A percentile compares a stretch with the other conserved stretches of the same genome.
Conservation (phyloP, 2,888 invertebrate species). For the Melanostoma mellinum region DNA sequence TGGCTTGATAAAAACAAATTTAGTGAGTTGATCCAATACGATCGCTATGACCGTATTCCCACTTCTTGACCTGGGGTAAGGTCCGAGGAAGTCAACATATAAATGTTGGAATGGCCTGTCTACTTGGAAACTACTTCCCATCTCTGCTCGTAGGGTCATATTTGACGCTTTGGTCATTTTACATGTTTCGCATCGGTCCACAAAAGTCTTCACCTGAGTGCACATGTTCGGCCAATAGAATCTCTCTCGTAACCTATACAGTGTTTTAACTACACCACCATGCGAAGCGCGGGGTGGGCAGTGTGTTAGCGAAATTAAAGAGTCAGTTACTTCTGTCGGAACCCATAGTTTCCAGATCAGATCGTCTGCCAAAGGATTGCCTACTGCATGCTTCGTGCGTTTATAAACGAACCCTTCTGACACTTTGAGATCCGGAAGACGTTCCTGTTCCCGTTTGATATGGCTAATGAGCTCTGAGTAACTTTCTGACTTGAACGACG, state of each 20-base stretch:
- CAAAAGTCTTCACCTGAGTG: too few species aligned
- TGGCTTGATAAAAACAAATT: neutral
- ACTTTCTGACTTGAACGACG: neutral
- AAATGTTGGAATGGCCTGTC: constrained; percentile 45
- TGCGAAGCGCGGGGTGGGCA: too few species aligned
- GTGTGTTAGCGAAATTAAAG: constrained; percentile 16
- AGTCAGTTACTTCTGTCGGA: neutral
- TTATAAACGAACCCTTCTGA: too few species aligned
- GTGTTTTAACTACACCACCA: too few species aligned
- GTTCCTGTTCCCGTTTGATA: neutral
- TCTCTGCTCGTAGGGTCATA: too few species aligned
- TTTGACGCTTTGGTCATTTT: too few species aligned
- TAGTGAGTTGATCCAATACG: neutral
- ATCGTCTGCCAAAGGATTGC: constrained; percentile 3
- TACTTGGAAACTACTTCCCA: constrained; percentile 6
- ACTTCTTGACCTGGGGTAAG: too few species aligned
- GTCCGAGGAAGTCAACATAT: too few species aligned
- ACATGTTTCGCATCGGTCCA: too few species aligned
- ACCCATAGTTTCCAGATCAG: constrained; percentile 34
- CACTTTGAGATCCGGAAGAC: neutral
- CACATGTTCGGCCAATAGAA: too few species aligned
- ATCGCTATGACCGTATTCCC: neutral
- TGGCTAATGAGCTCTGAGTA: neutral
- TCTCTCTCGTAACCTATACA: too few species aligned
- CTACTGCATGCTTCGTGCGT: neutral